A percentile compares a stretch with the other conserved stretches of the same genome.
Conservation (phyloP, 2,113 vertebrate genomes). For the Podarcis muralis region DNA sequence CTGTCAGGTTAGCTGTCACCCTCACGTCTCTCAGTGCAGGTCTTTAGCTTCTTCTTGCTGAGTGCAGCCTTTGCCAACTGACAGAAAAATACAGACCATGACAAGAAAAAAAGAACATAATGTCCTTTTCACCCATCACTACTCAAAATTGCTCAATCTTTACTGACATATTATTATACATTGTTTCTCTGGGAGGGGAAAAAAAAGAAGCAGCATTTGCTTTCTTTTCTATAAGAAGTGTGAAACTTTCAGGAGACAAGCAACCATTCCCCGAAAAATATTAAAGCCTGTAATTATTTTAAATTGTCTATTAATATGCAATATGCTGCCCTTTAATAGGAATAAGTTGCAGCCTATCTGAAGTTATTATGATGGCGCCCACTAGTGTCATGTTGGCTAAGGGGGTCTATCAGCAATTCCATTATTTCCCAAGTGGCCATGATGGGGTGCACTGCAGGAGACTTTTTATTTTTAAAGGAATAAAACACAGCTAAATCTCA, state of each 20-base stretch:
- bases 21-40: constrained; percentile 83
- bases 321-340: constrained; percentile 89
- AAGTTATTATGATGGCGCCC: constrained; percentile 61
- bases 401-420: constrained; percentile 43
- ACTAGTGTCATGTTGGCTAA: constrained; percentile 17
- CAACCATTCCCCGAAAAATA: constrained; percentile 85
- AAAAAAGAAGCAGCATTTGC: constrained; percentile 81
- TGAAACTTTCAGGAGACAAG: constrained; percentile 88
- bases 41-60: constrained; percentile 88
- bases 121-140: constrained; percentile 94
- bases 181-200: constrained; percentile 84
- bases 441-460: neutral
- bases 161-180: constrained; percentile 98
- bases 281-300: constrained; percentile 95
- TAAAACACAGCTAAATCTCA: neutral
- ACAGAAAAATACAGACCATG: constrained; percentile 92
- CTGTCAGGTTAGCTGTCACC: constrained; percentile 94
- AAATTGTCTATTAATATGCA: constrained; percentile 95
- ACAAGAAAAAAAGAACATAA: constrained; percentile 93
- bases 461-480: neutral
- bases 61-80: constrained; percentile 87
- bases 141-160: constrained; percentile 97
- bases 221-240: constrained; percentile 94
- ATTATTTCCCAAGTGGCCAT: constrained; percentile 14
- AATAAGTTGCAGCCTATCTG: constrained; percentile 80